These are phyloP conservation scores for Dendropsophus ebraccatus DNA, from an alignment of 2,113 vertebrate species.

Conservation along the genomic window DNA sequence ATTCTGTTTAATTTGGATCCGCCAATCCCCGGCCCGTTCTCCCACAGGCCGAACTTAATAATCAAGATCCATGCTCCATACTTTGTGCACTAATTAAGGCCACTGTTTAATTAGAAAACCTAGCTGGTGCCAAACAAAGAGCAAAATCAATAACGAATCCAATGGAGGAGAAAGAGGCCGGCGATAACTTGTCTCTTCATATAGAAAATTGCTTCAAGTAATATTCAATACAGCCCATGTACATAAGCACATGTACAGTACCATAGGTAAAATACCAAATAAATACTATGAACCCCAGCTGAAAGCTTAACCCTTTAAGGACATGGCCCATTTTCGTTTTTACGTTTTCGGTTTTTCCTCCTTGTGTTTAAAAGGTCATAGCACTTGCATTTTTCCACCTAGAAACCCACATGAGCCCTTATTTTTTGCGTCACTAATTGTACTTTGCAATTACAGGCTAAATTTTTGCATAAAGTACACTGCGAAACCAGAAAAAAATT, in stretches of 20 bases:
- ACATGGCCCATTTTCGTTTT: no score
- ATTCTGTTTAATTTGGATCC: slow-evolving; percentile 66
- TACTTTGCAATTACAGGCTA: no score
- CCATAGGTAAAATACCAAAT: background rate
- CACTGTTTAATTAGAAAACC: slow-evolving; percentile 69
- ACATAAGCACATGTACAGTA: background rate
- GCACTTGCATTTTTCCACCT: no score
- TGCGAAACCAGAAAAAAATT: no score
- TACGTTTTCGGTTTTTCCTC: no score
- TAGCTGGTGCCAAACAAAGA: slow-evolving; percentile 64
- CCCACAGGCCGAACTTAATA: slow-evolving; percentile 65
- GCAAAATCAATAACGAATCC: slow-evolving; percentile 63
- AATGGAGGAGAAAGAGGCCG: slow-evolving; percentile 59
- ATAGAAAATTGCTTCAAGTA: slow-evolving; percentile 29
- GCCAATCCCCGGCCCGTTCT: slow-evolving; percentile 60
- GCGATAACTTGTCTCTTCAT: slow-evolving; percentile 25
- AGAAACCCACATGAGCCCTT: no score
- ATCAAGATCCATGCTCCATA: slow-evolving; percentile 65
- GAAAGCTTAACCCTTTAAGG: no score
- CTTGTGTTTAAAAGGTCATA: no score
- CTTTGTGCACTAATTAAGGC: slow-evolving; percentile 70
- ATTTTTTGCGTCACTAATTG: no score
- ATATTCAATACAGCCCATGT: fast-evolving
- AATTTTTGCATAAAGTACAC: no score
- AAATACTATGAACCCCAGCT: background rate